phyloP scores from a whole-genome alignment of 2,113 vertebrate genomes.

The Clarias magur region DNA sequence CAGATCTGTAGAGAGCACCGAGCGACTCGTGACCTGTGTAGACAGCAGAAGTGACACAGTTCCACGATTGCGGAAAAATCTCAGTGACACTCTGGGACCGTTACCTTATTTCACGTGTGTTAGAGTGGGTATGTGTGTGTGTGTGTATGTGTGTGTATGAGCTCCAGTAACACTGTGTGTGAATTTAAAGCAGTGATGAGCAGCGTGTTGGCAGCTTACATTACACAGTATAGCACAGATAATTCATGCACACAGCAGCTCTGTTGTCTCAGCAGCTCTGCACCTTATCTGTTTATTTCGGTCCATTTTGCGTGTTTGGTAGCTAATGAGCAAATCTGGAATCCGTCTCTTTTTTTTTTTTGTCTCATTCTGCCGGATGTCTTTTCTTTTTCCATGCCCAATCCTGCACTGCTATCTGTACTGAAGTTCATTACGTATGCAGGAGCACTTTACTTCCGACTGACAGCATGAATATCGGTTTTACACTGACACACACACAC shows the following conservation, averaged over 20 bases:
- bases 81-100: conserved; percentile 4
- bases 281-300: not conserved
- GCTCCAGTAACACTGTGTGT: not conserved
- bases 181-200: conserved; percentile 24
- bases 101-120: conserved; percentile 1
- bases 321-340: not conserved
- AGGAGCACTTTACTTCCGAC: conserved; percentile 28
- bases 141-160: not conserved
- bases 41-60: not conserved
- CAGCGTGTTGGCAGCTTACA: no score
- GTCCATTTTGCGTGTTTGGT: not conserved
- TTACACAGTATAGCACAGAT: not conserved
- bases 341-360: not conserved
- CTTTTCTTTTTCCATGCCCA: not conserved
- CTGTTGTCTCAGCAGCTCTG: not conserved
- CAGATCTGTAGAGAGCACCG: not conserved
- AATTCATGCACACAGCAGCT: not conserved
- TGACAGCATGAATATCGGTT: conserved; percentile 49
- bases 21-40: not conserved
- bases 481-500: not conserved
- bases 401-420: not conserved
- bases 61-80: not conserved
- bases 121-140: not conserved
- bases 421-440: conserved; percentile 21
- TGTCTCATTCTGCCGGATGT: not conserved